phyloP scores from a whole-genome alignment of 1,140 invertebrate species.

The Aphaenogaster rudis region DNA sequence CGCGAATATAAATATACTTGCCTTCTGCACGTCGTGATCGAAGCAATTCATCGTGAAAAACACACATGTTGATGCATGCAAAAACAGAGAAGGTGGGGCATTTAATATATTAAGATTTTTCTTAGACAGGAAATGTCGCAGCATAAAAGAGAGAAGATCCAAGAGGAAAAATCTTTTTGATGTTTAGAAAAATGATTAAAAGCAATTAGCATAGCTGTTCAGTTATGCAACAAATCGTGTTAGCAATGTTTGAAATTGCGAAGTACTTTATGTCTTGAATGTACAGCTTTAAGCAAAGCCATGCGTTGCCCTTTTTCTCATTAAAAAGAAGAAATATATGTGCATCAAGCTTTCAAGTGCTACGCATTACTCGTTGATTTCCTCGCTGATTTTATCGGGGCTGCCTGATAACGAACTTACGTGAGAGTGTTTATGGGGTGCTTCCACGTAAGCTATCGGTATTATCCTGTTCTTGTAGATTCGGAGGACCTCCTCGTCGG shows the following conservation, averaged over 20 bases:
- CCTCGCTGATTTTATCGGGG: background rate
- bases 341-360: background rate
- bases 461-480: conserved; percentile 95
- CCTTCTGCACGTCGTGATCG: conserved; percentile 77
- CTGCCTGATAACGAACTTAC: conserved; percentile 78
- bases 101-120: conserved; percentile 26
- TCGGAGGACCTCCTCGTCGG: conserved; percentile 94
- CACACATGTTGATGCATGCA: conserved; percentile 76
- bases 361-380: background rate
- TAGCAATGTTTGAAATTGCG: background rate
- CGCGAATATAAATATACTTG: conserved; percentile 65
- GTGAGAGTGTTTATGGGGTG: conserved; percentile 86
- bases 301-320: background rate
- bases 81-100: conserved; percentile 72
- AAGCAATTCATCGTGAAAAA: conserved; percentile 74
- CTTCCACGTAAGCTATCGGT: conserved; percentile 94
- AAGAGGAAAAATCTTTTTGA: background rate
- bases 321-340: conserved; percentile 1
- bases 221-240: background rate
- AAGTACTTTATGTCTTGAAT: background rate
- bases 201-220: background rate
- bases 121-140: background rate
- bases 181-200: background rate
- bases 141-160: background rate
- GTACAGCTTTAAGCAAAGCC: background rate